A percentile compares a stretch with the other conserved stretches of the same genome.
Evolutionary conservation across 1,140 invertebrate species (phyloP).

Genomic region (Acromyrmex heyeri): DNA sequence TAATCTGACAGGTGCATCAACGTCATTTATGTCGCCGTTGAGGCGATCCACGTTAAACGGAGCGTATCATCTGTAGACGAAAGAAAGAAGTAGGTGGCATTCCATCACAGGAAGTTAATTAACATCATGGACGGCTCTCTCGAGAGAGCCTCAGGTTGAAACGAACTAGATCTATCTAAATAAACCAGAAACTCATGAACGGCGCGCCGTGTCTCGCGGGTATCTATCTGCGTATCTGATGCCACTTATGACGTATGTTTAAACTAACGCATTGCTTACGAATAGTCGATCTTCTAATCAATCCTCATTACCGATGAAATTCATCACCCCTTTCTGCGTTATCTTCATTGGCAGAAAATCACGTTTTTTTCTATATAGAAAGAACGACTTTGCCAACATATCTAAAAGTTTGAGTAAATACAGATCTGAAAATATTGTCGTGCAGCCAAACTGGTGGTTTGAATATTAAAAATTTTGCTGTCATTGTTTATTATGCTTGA

Average conservation of each 20-base stretch:
- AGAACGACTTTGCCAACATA: too few relatives aligned
- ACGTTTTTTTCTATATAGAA: neutral
- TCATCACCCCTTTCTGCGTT: neutral
- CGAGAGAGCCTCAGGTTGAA: conserved; percentile 40
- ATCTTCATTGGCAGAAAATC: neutral
- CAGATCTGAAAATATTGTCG: too few relatives aligned
- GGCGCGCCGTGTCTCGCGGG: conserved; percentile 59
- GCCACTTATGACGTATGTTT: conserved; percentile 63
- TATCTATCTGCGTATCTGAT: conserved; percentile 64
- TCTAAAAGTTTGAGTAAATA: too few relatives aligned
- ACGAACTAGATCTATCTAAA: conserved; percentile 58
- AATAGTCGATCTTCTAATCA: conserved; percentile 31
- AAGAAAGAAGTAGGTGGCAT: conserved; percentile 72
- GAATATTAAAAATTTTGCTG: too few relatives aligned
- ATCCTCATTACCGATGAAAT: conserved; percentile 38
- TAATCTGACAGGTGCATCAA: conserved; percentile 55
- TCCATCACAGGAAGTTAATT: conserved; percentile 75
- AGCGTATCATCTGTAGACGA: conserved; percentile 72
- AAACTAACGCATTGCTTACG: conserved; percentile 33
- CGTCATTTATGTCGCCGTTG: conserved; percentile 41
- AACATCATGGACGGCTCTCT: conserved; percentile 71
- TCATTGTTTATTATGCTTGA: too few relatives aligned
- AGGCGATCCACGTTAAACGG: conserved; percentile 64
- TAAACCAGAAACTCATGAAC: conserved; percentile 48
- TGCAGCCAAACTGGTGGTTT: too few relatives aligned